Evolutionary conservation across 1,140 invertebrate genomes (phyloP).

Genomic region (Stegodyphus dumicola): DNA sequence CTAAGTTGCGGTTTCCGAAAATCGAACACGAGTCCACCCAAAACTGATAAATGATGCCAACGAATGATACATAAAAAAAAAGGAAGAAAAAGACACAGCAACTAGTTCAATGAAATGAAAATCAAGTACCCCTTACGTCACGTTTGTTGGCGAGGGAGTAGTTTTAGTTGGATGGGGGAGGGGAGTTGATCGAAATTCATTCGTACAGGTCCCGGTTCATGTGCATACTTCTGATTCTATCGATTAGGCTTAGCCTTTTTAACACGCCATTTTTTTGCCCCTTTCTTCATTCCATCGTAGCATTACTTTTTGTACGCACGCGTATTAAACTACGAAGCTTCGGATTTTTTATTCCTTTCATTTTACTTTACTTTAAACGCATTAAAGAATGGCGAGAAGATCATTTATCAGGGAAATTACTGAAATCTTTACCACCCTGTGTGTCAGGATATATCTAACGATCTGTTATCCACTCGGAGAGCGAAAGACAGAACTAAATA

Average conservation of each 20-base stretch:
- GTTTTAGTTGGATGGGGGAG: conserved; percentile 11
- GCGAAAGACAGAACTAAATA: conserved; percentile 11
- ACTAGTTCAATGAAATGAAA: conserved; percentile 55
- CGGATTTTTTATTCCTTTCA: conserved; percentile 7
- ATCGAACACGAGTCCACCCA: conserved; percentile 26
- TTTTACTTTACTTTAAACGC: conserved; percentile 28
- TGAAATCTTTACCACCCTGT: conserved; percentile 39
- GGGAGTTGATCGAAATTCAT: conserved; percentile 36
- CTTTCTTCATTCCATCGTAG: not conserved
- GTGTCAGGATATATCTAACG: conserved; percentile 1
- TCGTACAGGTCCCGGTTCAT: conserved; percentile 24
- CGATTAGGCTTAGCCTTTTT: not conserved
- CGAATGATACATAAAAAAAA: conserved; percentile 5
- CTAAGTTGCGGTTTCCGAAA: conserved; percentile 36
- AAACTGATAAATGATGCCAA: conserved; percentile 51
- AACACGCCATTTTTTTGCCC: not conserved
- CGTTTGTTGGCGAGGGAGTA: not conserved
- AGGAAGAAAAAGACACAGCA: not conserved
- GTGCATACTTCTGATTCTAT: conserved; percentile 1
- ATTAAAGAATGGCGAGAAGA: conserved; percentile 22
- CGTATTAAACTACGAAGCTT: not conserved
- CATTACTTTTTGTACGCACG: too few species aligned
- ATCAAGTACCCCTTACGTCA: conserved; percentile 29
- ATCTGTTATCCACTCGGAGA: conserved; percentile 17
- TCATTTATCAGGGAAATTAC: conserved; percentile 56